A percentile compares a stretch with the other conserved stretches of the same genome.
phyloP scores from a whole-genome alignment of 2,113 vertebrate species.

The Triplophysa rosa region DNA sequence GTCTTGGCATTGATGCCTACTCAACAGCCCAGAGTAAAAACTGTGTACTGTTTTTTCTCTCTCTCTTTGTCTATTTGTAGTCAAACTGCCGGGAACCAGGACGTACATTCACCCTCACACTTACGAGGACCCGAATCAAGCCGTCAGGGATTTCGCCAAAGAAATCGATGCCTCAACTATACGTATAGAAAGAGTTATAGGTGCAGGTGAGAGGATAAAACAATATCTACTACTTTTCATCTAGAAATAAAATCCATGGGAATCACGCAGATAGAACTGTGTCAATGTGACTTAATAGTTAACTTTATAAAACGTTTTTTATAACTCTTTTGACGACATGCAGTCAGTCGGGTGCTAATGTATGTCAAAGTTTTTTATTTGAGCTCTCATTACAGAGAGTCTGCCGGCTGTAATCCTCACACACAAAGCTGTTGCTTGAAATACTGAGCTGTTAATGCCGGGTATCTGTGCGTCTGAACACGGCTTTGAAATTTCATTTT shows the following conservation, averaged over 20 bases:
- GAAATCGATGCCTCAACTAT: conserved; percentile 82
- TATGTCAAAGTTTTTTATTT: conserved; percentile 35
- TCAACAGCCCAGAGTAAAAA: conserved; percentile 7
- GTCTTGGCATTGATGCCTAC: conserved; percentile 9
- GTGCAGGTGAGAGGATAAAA: conserved; percentile 69
- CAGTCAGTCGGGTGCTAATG: conserved; percentile 10
- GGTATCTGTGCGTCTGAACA: background rate
- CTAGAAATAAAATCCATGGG: background rate
- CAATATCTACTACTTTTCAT: background rate
- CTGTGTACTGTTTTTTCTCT: background rate
- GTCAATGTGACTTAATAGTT: background rate
- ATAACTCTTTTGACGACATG: background rate
- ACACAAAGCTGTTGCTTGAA: conserved; percentile 41
- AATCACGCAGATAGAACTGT: background rate
- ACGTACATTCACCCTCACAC: conserved; percentile 81
- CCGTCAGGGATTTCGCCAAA: conserved; percentile 80
- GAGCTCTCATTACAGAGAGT: conserved; percentile 41
- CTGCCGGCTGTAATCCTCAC: conserved; percentile 23
- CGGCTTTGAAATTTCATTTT: conserved; percentile 24
- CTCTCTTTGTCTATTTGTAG: conserved; percentile 54
- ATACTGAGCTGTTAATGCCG: conserved; percentile 11
- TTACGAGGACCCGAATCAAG: conserved; percentile 81
- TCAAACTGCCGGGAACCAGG: conserved; percentile 78
- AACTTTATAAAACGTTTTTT: background rate
- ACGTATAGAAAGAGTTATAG: conserved; percentile 79